Percentiles rank a stretch among this genome's conserved stretches.
These are phyloP conservation scores for Sula dactylatra DNA, from an alignment of 2,113 vertebrate species.

Conservation along the genomic window DNA sequence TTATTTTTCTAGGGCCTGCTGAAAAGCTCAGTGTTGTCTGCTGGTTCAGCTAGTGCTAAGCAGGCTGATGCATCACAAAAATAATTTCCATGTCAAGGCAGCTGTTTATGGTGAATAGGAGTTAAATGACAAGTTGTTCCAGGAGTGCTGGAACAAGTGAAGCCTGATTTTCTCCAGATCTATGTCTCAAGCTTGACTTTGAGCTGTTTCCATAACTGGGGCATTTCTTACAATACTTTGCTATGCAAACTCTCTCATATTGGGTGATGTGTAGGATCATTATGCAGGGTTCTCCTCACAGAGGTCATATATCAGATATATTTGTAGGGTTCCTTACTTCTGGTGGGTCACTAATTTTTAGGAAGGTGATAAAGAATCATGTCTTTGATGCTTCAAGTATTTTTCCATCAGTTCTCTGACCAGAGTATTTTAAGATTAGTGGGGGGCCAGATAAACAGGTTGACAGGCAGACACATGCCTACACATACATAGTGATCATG, in stretches of 20 bases:
- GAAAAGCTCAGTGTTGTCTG: not conserved
- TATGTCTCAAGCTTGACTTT: not conserved
- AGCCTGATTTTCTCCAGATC: slow-evolving; percentile 41
- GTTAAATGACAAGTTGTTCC: slow-evolving; percentile 49
- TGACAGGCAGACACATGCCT: not conserved
- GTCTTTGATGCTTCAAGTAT: not conserved
- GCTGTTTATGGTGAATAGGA: slow-evolving; percentile 40
- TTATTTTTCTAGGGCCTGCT: not conserved
- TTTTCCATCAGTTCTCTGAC: not conserved
- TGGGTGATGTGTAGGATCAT: not conserved
- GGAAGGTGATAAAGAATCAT: not conserved
- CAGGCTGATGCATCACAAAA: not conserved
- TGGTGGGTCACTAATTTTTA: not conserved
- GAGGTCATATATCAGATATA: not conserved
- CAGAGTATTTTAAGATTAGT: not conserved
- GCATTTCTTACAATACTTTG: not conserved
- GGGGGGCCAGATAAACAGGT: not conserved
- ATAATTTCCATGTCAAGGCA: slow-evolving; percentile 42
- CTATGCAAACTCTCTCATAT: not conserved
- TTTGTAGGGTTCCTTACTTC: not conserved
- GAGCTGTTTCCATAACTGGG: not conserved
- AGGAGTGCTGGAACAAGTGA: slow-evolving; percentile 30
- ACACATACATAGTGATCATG: not conserved
- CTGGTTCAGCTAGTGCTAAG: not conserved
- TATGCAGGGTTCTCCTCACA: not conserved